Evolutionary conservation across 2,113 vertebrate species (phyloP).

Genomic region (Manacus vitellinus): DNA sequence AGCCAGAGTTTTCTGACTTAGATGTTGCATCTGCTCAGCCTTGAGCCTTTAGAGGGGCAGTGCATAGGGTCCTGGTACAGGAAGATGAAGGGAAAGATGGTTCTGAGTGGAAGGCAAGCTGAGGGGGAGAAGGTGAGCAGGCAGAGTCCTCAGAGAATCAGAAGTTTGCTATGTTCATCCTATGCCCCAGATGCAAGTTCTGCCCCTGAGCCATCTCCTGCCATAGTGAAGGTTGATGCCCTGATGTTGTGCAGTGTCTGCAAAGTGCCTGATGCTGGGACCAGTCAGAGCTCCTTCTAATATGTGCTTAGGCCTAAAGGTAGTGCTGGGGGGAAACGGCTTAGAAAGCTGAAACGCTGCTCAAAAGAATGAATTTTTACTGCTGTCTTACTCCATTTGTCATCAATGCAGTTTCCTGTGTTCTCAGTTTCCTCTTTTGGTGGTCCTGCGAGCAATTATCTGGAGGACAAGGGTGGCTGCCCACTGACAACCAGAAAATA

Average conservation of each 20-base stretch:
- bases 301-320: neutral
- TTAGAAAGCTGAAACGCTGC: neutral
- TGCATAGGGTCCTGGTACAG: neutral
- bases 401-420: neutral
- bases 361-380: neutral
- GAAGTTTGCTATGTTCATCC: neutral
- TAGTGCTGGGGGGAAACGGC: neutral
- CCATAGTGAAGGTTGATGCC: neutral
- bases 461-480: neutral
- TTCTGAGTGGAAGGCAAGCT: neutral
- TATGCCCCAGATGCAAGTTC: rapidly evolving
- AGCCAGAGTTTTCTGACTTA: neutral
- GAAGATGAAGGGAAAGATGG: neutral
- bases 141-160: neutral
- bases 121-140: neutral
- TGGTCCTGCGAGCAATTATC: neutral
- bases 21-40: neutral
- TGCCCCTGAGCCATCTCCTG: neutral
- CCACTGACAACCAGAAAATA: neutral
- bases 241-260: neutral
- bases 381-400: neutral
- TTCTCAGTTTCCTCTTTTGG: neutral
- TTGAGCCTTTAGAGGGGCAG: neutral
- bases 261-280: neutral
- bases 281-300: neutral